Evolutionary conservation across 2,888 invertebrate genomes (phyloP), one percentile per base, ranked within the genome.

Genomic region (Heliconius sara): DNA sequence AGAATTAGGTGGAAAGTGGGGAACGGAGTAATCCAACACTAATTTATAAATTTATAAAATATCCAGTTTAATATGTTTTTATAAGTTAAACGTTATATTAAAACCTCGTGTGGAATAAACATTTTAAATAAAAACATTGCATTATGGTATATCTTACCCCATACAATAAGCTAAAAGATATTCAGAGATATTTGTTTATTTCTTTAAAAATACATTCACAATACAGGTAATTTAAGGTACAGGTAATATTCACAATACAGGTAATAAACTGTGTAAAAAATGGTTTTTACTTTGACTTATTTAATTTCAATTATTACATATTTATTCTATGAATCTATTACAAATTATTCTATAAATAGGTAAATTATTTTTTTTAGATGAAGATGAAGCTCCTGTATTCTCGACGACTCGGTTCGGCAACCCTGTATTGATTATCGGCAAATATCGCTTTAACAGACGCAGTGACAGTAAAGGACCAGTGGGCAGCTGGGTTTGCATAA

Each of bases 361-460:
- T 3, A 10, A 52, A 19, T 52, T 22, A 22, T 22, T 30, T 66
- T 66, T 80, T 82, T 47, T 84, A 87, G 88, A 67, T 39, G 77
- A 75, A 1, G 72, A 65, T 1, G 34, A 34, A 34, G 25, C 80
- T 19, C 87, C 88, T 3, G 65, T 83, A 0, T 91, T 90, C 77
- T 80, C 84, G 52, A 86, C 78, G 5, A 89, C 89, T 13, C 85
- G 88, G 1, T 87, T 63, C 34, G 91, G 92, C 7, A 89, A 91
- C 71, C 90, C 89, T 0, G 81, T 88, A 19, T 84, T 92, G 86
- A 73, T 84, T 12, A 81, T 85, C 9, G 88, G 85, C 6, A 1
- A 63, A 5, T 87, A 91, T 73, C 86, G 90, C 12, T 93, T 87
- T 79, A 89, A 91, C 82, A 88, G 84, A 57, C 84, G 89, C 19